phyloP scores from a whole-genome alignment of 2,797 vertebrate species.

The Vultur gryphus region DNA sequence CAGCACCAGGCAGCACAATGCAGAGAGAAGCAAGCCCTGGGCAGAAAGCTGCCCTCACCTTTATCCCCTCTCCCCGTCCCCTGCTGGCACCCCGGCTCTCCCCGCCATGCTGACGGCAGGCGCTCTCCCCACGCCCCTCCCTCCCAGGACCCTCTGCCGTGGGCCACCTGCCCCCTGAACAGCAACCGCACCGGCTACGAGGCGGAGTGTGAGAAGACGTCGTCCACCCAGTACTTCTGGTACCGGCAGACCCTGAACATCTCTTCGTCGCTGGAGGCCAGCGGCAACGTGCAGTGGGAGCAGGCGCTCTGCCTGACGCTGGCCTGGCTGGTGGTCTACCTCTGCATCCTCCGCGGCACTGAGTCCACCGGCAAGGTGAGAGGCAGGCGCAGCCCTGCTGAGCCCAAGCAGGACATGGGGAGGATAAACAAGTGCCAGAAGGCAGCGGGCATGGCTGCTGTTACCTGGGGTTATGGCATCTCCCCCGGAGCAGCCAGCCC shows the following conservation, averaged over 20 bases:
- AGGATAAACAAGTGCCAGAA: accelerated
- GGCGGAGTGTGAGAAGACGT: conserved; percentile 83
- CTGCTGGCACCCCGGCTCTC: accelerated
- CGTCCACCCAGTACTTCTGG: conserved; percentile 93
- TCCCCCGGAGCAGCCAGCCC: accelerated
- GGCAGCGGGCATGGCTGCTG: accelerated
- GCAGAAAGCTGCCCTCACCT: accelerated
- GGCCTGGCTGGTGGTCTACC: conserved; percentile 87
- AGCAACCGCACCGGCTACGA: conserved; percentile 78
- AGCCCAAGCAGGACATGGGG: accelerated
- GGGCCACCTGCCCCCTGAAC: conserved; percentile 87
- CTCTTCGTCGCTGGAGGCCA: conserved; percentile 82
- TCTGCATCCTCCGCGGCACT: conserved; percentile 86
- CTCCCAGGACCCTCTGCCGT: conserved; percentile 84
- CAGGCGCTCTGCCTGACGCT: conserved; percentile 84
- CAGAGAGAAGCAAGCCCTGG: accelerated
- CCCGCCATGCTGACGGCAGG: accelerated
- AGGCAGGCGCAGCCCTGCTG: accelerated
- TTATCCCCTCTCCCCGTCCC: neutral
- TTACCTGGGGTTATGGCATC: neutral
- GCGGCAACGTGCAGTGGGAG: conserved; percentile 81
- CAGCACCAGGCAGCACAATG: neutral
- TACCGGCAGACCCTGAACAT: conserved; percentile 91
- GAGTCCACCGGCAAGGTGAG: conserved; percentile 89
- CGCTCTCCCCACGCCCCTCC: accelerated